These are phyloP conservation scores for Schizopygopsis pylzovi DNA, from an alignment of 2,797 vertebrate genomes.

Conservation along the genomic window DNA sequence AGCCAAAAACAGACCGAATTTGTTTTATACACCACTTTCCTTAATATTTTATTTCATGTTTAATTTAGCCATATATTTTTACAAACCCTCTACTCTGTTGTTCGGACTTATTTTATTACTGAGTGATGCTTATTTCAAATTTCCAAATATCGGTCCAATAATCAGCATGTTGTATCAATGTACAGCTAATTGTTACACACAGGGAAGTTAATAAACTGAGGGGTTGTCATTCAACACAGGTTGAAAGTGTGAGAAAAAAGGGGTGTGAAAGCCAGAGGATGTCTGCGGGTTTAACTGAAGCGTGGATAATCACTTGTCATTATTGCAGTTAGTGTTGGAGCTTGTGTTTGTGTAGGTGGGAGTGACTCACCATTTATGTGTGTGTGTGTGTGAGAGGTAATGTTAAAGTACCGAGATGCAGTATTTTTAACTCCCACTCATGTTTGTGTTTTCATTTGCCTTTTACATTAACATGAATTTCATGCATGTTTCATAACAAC, in stretches of 20 bases:
- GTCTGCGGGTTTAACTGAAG: conserved; percentile 40
- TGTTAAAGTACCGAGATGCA: conserved; percentile 37
- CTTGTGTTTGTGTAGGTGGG: conserved; percentile 39
- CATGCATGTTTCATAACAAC: not conserved
- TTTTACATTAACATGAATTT: not conserved
- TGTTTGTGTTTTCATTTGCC: not conserved
- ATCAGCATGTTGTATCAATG: not conserved
- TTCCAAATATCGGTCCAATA: not conserved
- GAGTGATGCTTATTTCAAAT: not conserved
- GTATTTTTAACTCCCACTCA: conserved; percentile 39
- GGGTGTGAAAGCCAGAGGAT: conserved; percentile 29
- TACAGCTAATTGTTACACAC: not conserved
- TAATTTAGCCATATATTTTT: not conserved
- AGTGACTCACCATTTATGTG: conserved; percentile 32
- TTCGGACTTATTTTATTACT: not conserved
- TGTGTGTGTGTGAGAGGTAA: conserved; percentile 61
- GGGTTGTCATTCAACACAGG: conserved; percentile 47
- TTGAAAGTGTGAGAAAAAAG: conserved; percentile 47
- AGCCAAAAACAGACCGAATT: no score
- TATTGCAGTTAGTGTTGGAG: conserved; percentile 34
- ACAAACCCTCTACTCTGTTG: not conserved
- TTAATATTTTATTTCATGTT: not conserved
- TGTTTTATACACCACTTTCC: no score
- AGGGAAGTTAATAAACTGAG: not conserved
- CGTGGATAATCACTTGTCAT: conserved; percentile 65